Evolutionary conservation across 2,113 vertebrate species (phyloP).

Genomic region (human): GRCh38 chr9:74290001-74290500

Average conservation of each 20-base stretch:
- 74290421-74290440: constrained; percentile 46
- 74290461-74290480: constrained; percentile 39
- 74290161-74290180: constrained; percentile 65
- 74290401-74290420: constrained; percentile 31
- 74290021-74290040: constrained; percentile 70
- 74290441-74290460: constrained; percentile 39
- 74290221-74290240: constrained; percentile 62
- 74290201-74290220: constrained; percentile 18
- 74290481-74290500: constrained; percentile 56
- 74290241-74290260: not conserved
- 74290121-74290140: constrained; percentile 73
- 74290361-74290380: constrained; percentile 27
- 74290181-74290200: constrained; percentile 70
- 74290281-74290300: not conserved
- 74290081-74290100: constrained; percentile 71
- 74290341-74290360: not conserved
- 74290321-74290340: not conserved
- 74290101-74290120: constrained; percentile 64
- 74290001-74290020: constrained; percentile 59
- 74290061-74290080: constrained; percentile 72
- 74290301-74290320: not conserved
- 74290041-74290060: constrained; percentile 65
- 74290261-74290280: not conserved
- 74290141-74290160: constrained; percentile 69
- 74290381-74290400: not conserved